Evolutionary conservation across 2,113 vertebrate genomes (phyloP), one percentile per base, ranked within the genome.

Genomic region (Axis porcinus): DNA sequence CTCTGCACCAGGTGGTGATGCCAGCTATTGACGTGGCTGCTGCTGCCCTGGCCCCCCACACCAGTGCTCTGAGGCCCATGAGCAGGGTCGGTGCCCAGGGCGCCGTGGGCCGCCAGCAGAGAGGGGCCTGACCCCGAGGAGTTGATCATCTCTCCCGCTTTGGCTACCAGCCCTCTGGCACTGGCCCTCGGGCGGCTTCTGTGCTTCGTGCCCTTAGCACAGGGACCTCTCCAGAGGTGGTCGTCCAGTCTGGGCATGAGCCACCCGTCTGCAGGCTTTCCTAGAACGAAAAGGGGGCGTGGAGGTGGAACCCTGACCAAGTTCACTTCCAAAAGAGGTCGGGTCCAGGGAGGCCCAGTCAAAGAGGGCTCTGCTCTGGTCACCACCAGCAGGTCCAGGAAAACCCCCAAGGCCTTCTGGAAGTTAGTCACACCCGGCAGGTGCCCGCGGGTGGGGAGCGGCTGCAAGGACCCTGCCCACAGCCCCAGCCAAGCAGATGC

Each of bases 171-270:
- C 98, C 98, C 99, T 54, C 98, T 98, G 33, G 98, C 95, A 13
- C 97, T 27, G 25, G 98, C 98, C 33, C 97, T 97, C 19, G 98
- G 97, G 98, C 96, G 97, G 98, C 97, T 50, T 98, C 97, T 55
- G 97, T 95, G 98, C 99, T 99, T 89, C 95, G 97, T 79, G 98
- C 98, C 36, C 98, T 98, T 78, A 0, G 97, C 86, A 97, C 99
- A 99, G 92, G 99, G 99, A 97, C 99, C 99, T 98, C 99, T 99
- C 99, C 99, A 99, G 97, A 98, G 99, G 98, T 99, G 99, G 89
- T 97, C 98, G 98, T 99, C 99, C 78, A 99, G 7, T 96, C 99
- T 99, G 96, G 99, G 99, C 99, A 99, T 99, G 98, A 83, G 98
- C 98, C 99, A 96, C 98, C 76, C 62, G 5, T 40, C 67, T 86